Evolutionary conservation across 2,888 invertebrate genomes (phyloP).

Genomic region (Drosophila longiperda): DNA sequence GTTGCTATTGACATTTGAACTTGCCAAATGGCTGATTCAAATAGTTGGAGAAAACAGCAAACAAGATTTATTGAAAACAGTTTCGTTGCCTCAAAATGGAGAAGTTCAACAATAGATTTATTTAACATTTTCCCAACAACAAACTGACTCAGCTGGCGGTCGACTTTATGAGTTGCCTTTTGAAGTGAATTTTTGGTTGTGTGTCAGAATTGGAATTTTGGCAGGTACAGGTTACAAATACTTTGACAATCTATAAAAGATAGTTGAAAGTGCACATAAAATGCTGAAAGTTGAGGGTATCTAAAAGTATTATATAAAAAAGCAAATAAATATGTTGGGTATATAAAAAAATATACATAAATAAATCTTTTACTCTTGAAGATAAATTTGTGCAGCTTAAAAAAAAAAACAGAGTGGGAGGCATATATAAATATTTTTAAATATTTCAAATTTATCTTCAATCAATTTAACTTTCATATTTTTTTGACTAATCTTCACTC

Average conservation of each 20-base stretch:
- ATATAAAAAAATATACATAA: neutral
- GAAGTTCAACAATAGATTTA: constrained; percentile 23
- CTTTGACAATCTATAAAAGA: neutral
- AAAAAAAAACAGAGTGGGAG: too few species aligned
- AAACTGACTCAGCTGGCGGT: constrained; percentile 29
- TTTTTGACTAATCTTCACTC: neutral
- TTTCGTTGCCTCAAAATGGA: constrained; percentile 7
- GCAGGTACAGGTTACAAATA: neutral
- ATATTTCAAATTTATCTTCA: neutral
- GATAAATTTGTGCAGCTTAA: too few species aligned
- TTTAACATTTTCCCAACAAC: constrained; percentile 11
- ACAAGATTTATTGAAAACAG: constrained; percentile 30
- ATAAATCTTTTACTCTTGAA: too few species aligned
- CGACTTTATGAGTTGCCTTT: constrained; percentile 13
- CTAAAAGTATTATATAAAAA: neutral
- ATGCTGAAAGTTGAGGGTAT: neutral
- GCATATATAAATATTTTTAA: neutral
- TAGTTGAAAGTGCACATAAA: neutral
- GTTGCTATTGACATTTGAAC: constrained; percentile 80
- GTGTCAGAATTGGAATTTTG: constrained; percentile 8
- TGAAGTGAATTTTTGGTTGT: neutral
- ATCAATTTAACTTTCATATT: neutral
- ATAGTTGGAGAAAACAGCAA: constrained; percentile 16
- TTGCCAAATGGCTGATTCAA: constrained; percentile 48
- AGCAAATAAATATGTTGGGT: neutral